These are phyloP conservation scores for Pardosa pseudoannulata DNA, from an alignment of 2,888 invertebrate genomes.

Conservation along the genomic window DNA sequence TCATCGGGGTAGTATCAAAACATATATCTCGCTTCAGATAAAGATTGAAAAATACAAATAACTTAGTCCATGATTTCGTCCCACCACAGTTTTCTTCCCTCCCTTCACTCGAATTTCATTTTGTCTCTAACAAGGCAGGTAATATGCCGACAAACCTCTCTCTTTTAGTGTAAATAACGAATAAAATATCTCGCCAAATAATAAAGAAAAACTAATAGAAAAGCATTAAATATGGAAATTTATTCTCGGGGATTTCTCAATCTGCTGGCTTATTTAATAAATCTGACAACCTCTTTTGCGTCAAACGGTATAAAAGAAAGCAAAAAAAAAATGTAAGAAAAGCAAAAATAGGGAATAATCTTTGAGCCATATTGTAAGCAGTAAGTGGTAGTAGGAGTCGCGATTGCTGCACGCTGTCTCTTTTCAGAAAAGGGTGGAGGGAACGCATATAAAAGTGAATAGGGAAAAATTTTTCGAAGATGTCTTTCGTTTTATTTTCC, in stretches of 20 bases:
- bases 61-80: too few species aligned
- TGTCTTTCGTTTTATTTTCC: background rate
- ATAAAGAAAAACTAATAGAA: slow-evolving; percentile 8
- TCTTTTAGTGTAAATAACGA: background rate
- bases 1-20: too few species aligned
- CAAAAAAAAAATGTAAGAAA: too few species aligned
- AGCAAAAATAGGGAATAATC: background rate
- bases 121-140: background rate
- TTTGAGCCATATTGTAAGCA: background rate
- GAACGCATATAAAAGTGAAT: background rate
- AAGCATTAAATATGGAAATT: background rate
- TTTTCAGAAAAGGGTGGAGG: background rate
- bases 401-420: background rate
- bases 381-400: too few species aligned
- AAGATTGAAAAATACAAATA: too few species aligned
- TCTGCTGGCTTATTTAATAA: background rate
- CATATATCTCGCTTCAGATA: too few species aligned
- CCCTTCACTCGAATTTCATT: background rate
- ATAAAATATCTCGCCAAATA: slow-evolving; percentile 1
- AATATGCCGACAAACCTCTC: background rate
- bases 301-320: background rate
- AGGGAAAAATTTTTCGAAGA: slow-evolving; percentile 6
- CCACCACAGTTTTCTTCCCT: too few species aligned
- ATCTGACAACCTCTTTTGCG: background rate
- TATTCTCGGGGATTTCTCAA: background rate